These are phyloP conservation scores for Slavum lentiscoides DNA, from an alignment of 2,888 invertebrate species.

Conservation along the genomic window DNA sequence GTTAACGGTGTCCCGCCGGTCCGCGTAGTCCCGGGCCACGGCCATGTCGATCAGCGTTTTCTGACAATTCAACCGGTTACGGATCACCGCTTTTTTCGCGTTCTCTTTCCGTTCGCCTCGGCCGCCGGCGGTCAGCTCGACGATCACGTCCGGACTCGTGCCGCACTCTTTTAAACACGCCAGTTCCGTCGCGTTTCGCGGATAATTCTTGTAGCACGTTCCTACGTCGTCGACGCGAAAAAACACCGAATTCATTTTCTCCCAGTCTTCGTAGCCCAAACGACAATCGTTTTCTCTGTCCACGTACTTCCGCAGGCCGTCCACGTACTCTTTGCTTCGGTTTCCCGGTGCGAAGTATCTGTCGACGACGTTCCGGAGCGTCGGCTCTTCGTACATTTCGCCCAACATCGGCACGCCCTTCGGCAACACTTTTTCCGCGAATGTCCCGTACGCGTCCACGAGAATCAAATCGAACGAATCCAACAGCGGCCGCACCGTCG, in stretches of 20 bases:
- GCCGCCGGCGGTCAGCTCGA: not conserved
- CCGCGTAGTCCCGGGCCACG: not conserved
- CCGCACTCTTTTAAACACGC: not conserved
- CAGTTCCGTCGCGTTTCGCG: not conserved
- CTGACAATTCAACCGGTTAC: conserved; percentile 26
- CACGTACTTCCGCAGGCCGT: not conserved
- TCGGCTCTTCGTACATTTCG: conserved; percentile 24
- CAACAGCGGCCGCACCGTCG: not conserved
- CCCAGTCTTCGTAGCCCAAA: not conserved
- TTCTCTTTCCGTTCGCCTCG: not conserved
- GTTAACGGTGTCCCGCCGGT: not conserved
- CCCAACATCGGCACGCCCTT: conserved; percentile 23
- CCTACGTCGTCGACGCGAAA: not conserved
- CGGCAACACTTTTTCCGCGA: conserved; percentile 14
- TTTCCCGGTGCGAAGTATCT: not conserved
- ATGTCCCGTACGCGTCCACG: not conserved
- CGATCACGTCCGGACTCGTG: not conserved
- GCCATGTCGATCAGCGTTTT: not conserved
- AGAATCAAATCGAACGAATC: not conserved
- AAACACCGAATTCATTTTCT: conserved; percentile 19
- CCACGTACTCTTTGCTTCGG: not conserved
- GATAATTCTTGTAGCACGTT: conserved; percentile 27
- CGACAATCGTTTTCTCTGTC: not conserved
- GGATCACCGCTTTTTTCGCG: not conserved
- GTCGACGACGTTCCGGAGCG: not conserved